Conservation (phyloP, 2,797 vertebrate species). For the Sebastes minor region DNA sequence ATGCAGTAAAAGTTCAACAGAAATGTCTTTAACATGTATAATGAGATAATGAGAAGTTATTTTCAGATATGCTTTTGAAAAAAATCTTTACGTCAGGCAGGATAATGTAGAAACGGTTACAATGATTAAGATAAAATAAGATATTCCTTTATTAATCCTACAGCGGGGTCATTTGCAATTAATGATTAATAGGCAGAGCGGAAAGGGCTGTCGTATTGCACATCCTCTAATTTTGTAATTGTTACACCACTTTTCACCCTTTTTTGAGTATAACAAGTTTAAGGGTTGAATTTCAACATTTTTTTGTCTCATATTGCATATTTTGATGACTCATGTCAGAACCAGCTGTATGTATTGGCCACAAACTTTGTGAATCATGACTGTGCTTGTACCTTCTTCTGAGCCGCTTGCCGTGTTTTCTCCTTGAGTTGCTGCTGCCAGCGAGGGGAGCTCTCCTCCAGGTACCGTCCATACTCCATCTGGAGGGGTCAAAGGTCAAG, state of each 20-base stretch:
- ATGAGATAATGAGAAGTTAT: not conserved
- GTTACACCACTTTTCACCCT: not conserved
- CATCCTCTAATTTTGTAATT: not conserved
- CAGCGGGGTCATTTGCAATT: too few species aligned
- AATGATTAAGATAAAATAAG: not conserved
- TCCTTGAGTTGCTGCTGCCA: constrained; percentile 74
- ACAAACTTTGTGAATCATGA: not conserved
- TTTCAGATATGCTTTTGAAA: not conserved
- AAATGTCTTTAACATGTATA: not conserved
- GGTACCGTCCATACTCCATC: constrained; percentile 77
- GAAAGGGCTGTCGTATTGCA: not conserved
- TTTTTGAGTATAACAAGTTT: not conserved
- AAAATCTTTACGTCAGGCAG: accelerated
- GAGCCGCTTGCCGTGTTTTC: constrained; percentile 51
- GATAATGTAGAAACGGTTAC: not conserved
- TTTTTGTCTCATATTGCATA: not conserved
- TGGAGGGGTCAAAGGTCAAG: constrained; percentile 53
- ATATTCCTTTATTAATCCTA: too few species aligned
- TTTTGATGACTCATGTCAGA: not conserved
- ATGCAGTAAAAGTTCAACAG: not conserved
- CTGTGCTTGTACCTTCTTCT: constrained; percentile 59
- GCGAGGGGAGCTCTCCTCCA: constrained; percentile 64
- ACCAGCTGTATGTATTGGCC: not conserved
- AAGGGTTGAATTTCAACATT: not conserved
- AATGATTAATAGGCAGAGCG: not conserved